These are phyloP conservation scores for Sarcophaga subvicina DNA, from an alignment of 2,888 invertebrate genomes.

Conservation along the genomic window DNA sequence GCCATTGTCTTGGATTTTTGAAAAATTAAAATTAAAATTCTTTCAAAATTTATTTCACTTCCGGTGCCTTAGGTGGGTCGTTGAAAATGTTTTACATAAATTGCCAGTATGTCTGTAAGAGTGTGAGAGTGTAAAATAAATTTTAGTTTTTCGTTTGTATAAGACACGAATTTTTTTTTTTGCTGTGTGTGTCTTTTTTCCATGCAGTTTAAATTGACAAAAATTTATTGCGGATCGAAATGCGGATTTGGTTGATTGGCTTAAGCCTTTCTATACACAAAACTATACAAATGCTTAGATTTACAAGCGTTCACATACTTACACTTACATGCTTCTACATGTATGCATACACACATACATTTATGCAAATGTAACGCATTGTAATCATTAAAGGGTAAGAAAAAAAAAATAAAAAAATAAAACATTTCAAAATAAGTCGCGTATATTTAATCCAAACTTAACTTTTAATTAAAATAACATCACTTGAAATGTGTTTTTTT, in stretches of 20 bases:
- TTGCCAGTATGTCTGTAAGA: conserved; percentile 9
- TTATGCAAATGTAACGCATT: not conserved
- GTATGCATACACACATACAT: not conserved
- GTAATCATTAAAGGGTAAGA: not conserved
- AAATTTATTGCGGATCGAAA: conserved; percentile 73
- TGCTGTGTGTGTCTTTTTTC: conserved; percentile 22
- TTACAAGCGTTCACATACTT: not conserved
- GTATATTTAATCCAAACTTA: not conserved
- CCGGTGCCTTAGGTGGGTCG: conserved; percentile 42
- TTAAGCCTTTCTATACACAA: conserved; percentile 66
- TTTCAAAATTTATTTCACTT: not conserved
- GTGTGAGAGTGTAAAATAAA: conserved; percentile 64
- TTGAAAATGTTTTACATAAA: conserved; percentile 14
- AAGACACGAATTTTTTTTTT: conserved; percentile 19
- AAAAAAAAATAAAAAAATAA: not conserved
- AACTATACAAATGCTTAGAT: not conserved
- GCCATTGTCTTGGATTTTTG: too few species aligned
- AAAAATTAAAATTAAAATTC: too few species aligned
- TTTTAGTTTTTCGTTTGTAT: conserved; percentile 56
- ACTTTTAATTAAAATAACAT: not conserved
- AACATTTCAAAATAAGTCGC: not conserved
- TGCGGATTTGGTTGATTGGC: conserved; percentile 72
- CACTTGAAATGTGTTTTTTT: not conserved
- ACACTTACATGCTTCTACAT: not conserved
- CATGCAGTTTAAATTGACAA: conserved; percentile 64